Base-by-base conservation (phyloP, 2,113 vertebrate genomes). In the Crocuta crocuta region DNA sequence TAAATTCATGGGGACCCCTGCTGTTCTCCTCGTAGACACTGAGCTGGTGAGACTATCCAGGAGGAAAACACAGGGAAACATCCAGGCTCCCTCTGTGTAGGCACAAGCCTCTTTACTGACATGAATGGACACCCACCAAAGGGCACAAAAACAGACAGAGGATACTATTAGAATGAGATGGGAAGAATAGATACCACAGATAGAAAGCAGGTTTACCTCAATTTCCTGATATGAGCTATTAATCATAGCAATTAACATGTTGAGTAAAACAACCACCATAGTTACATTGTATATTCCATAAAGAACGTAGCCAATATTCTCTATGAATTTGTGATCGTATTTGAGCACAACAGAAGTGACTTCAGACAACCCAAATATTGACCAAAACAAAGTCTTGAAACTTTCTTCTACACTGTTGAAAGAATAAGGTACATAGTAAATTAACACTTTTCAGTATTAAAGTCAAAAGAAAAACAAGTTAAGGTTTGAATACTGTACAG, bases 171-270 rank as follows among this genome's bases (percentile, higher is more conserved):
- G 85, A 82, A 48, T 0, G 0, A 4, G 53, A 53, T 5, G 26
- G 39, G 61, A 39, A 92, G 82, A 33, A 66, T 2, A 95, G 45
- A n/a, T 33, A 43, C 6, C 31, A 7, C 0, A 23, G 24, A 80
- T 19, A 89, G 92, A 19, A 87, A 81, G n/a, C 33, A 24, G 53
- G 23, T 96, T 97, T 98, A 99, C 99, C 99, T 99, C 99, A 19
- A 99, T 99, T 98, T 99, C 99, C 96, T 99, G 99, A 55, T 99
- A 99, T 0, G 99, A 99, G 82, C 99, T 99, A 96, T 99, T 99
- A 96, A 99, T 99, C 99, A 99, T 99, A 53, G 99, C 99, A 97
- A 99, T 99, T 55, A 99, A 98, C 99, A 99, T 99, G 98, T 99
- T 99, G 94, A 99, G 99, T 76, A 99, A 98, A 92, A 99, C 99